These are phyloP conservation scores for Clitarchus hookeri DNA, from an alignment of 2,888 invertebrate species.

Conservation along the genomic window DNA sequence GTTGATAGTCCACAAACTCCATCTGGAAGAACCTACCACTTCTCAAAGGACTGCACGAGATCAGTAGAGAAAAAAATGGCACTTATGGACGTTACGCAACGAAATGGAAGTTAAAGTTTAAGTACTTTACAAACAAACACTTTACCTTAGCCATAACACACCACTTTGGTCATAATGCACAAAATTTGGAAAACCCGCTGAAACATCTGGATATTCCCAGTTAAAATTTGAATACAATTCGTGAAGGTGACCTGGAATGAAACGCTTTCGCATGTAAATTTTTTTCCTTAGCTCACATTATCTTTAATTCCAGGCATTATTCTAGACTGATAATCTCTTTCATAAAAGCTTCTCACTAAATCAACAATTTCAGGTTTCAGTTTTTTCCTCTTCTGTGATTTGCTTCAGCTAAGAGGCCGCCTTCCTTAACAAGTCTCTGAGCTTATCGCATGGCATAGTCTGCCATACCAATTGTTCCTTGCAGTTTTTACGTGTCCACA, in stretches of 20 bases:
- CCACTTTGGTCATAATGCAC: constrained; percentile 21
- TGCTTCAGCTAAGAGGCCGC: background rate
- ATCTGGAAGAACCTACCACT: no score
- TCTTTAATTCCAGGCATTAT: constrained; percentile 20
- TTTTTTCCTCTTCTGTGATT: background rate
- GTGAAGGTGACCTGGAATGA: background rate
- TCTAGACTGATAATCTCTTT: constrained; percentile 27
- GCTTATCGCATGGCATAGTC: constrained; percentile 20
- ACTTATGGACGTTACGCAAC: no score
- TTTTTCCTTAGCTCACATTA: constrained; percentile 18
- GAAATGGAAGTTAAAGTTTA: no score
- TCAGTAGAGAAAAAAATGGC: no score
- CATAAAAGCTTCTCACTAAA: constrained; percentile 27
- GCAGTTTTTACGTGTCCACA: constrained; percentile 20
- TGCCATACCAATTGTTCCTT: background rate
- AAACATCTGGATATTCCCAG: background rate
- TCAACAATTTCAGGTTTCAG: constrained; percentile 22
- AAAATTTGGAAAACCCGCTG: constrained; percentile 3
- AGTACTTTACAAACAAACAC: no score
- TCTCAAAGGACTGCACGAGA: no score
- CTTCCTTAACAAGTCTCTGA: constrained; percentile 24
- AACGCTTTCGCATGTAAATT: constrained; percentile 18
- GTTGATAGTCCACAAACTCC: no score
- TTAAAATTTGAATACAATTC: constrained; percentile 25
- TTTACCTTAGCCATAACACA: constrained; percentile 16